Base-by-base conservation (phyloP, 92 coral and sea anemone genomes). In the Pocillopora meandrina region DNA sequence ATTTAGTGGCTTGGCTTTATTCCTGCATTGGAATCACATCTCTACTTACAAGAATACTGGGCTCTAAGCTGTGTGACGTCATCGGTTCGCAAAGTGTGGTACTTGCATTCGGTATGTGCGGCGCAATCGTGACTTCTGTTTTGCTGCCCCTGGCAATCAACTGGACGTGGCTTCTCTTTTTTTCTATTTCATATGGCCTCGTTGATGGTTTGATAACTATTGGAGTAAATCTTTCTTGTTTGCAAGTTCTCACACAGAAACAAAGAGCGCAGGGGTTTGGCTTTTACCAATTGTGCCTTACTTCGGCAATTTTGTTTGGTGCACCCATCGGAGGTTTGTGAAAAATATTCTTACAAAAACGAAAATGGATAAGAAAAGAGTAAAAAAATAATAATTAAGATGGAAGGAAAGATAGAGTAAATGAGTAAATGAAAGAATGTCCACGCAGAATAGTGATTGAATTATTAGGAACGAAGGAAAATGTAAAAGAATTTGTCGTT, bases 311-410 rank as follows among this genome's bases (percentile, higher is more conserved):
- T 12, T 34, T 72, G 31, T 23, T 65, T 14, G 91, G 88, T 17
- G 88, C 91, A 36, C 88, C 84, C 18, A 5, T 88, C n/a, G 91
- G 88, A 83, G 91, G 91, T 88, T 77, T 70, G 77, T 26, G 17
- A 18, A 21, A 23, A 19, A 36, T 7, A 7, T 42, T 42, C 52
- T 3, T 7, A 42, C 8, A 42, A 42, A 42, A 42, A 42, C 0
- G 52, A 7, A 42, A 42, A 42, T 42, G 52, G 52, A 42, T 3
- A 42, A 42, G 52, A 42, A 42, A 42, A 42, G 52, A 42, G 52
- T 3, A 42, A 3, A 7, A 42, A 42, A 7, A 3, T 3, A 42
- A 7, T 42, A 3, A 42, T 3, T 42, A 2, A 26, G 31, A 26
- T 26, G 7, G 52, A 42, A 42, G 8, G 52, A 42, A 42, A 42